A percentile compares a stretch with the other conserved stretches of the same genome.
These are phyloP conservation scores for Dendronephthya gigantea DNA, from an alignment of 64 coral and sea anemone genomes.

Conservation along the genomic window DNA sequence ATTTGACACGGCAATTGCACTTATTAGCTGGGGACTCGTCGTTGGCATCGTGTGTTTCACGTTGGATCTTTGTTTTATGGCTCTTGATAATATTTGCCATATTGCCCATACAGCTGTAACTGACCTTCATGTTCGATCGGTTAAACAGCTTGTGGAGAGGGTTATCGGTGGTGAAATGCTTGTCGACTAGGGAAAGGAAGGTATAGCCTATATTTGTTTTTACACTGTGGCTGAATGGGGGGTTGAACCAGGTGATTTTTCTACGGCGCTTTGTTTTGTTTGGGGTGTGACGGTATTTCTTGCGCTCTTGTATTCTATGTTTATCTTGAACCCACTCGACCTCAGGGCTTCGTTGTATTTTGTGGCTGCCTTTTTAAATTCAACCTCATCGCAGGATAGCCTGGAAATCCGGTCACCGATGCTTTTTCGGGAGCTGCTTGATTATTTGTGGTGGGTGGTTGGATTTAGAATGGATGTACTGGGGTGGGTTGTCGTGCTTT, in stretches of 20 bases:
- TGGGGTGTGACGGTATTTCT: not conserved
- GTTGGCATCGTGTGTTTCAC: no score
- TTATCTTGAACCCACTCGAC: not conserved
- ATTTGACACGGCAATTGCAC: no score
- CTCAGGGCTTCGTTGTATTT: not conserved
- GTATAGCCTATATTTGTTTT: not conserved
- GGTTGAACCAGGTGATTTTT: conserved; percentile 27
- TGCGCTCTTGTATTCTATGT: not conserved
- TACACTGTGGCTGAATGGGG: not conserved
- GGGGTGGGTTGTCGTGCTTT: not conserved
- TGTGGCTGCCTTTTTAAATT: not conserved
- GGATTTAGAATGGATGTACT: not conserved
- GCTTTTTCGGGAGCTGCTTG: not conserved
- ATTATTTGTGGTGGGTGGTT: not conserved
- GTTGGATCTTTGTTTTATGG: conserved; percentile 2
- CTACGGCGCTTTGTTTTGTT: not conserved
- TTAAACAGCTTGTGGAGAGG: conserved; percentile 27
- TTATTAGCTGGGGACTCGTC: no score
- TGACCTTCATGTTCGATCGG: not conserved
- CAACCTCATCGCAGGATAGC: not conserved
- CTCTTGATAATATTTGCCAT: not conserved
- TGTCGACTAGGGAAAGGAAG: conserved; percentile 10
- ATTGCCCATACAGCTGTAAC: conserved; percentile 30
- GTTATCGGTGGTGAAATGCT: not conserved
- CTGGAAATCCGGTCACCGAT: not conserved